phyloP scores from a whole-genome alignment of 1,140 invertebrate species.

The Orchestia grillus region DNA sequence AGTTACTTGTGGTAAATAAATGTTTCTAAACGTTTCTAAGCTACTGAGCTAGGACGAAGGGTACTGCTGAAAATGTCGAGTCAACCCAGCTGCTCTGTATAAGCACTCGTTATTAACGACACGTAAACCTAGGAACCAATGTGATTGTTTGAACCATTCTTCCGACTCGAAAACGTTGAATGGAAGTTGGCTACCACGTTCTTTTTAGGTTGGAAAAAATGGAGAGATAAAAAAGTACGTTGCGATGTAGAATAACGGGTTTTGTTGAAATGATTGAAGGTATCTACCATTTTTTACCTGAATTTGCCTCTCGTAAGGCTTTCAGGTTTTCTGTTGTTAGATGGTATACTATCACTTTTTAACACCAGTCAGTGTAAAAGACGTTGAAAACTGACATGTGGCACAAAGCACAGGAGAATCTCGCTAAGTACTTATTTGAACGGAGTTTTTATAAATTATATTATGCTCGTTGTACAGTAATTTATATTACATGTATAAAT shows the following conservation, averaged over 20 bases:
- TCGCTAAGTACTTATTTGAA: too few relatives aligned
- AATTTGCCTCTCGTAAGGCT: neutral
- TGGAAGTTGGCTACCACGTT: neutral
- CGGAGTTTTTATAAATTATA: too few relatives aligned
- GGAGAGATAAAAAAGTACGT: neutral
- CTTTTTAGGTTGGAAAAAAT: neutral
- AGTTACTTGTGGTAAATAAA: too few relatives aligned
- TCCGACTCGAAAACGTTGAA: neutral
- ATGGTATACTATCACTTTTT: too few relatives aligned
- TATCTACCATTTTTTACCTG: neutral
- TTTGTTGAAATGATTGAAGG: neutral
- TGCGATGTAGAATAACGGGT: neutral
- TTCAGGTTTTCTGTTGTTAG: too few relatives aligned
- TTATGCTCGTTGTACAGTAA: too few relatives aligned
- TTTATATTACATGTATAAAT: too few relatives aligned
- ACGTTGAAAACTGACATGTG: too few relatives aligned
- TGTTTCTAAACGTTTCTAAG: too few relatives aligned
- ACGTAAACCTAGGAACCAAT: neutral
- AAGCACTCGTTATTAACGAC: neutral
- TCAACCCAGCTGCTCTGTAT: neutral
- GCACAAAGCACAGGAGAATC: too few relatives aligned
- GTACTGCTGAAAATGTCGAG: neutral
- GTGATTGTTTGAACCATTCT: neutral
- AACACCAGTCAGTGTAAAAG: too few relatives aligned
- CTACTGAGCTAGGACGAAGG: neutral